phyloP scores from a whole-genome alignment of 2,797 vertebrate genomes.

The Macropodus opercularis region DNA sequence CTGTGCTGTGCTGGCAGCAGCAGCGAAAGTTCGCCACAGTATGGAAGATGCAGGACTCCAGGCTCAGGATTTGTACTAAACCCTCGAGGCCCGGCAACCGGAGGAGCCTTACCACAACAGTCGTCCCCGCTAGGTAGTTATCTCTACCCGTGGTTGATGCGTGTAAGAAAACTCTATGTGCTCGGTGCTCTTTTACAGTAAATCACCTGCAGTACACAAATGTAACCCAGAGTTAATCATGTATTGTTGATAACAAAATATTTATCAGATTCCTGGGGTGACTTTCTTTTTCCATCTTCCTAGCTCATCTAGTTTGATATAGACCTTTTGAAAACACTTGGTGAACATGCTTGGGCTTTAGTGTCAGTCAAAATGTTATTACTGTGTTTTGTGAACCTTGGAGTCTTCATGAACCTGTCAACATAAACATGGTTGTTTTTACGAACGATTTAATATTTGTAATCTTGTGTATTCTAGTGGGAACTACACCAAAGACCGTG shows the following conservation, averaged over 20 bases:
- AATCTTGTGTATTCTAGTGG: conserved; percentile 76
- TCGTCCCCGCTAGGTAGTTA: conserved; percentile 86
- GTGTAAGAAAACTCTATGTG: not conserved
- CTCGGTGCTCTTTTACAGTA: conserved; percentile 6
- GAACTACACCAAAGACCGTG: conserved; percentile 84
- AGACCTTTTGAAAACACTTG: conserved; percentile 10
- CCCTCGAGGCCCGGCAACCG: conserved; percentile 77
- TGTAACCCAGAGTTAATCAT: conserved; percentile 3
- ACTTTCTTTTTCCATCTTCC: no score
- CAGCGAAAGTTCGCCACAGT: conserved; percentile 77
- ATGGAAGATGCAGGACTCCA: conserved; percentile 69
- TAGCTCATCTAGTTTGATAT: not conserved
- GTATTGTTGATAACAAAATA: no score
- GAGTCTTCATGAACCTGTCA: not conserved
- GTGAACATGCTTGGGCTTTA: conserved; percentile 2
- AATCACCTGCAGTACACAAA: not conserved
- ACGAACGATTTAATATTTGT: conserved; percentile 12
- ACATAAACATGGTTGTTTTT: not conserved
- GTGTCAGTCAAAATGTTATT: not conserved
- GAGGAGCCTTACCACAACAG: conserved; percentile 83
- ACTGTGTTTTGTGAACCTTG: not conserved
- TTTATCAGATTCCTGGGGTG: no score
- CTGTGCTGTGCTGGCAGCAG: conserved; percentile 77
- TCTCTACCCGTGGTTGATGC: not conserved
- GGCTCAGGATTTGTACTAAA: conserved; percentile 67